Evolutionary conservation across 2,113 vertebrate species (phyloP), one percentile per base, ranked within the genome.

Genomic region (Carollia perspicillata): DNA sequence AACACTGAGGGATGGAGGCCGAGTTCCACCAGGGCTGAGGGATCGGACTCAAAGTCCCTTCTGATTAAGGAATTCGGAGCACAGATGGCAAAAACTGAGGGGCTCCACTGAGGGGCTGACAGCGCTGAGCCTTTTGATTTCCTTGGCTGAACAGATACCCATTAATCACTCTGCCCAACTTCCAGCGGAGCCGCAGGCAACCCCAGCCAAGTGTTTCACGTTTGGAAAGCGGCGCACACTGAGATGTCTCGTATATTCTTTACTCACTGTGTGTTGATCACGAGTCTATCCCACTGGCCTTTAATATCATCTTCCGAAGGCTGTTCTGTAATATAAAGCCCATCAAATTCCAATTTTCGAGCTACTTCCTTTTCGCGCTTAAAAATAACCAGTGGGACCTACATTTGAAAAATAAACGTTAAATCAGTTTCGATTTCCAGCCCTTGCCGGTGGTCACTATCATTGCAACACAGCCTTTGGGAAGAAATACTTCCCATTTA

Each of bases 281-380:
- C 99, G 8, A 99, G 99, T 97, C 99, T 98, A 97, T 99, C 99
- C 99, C 99, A 99, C 88, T 99, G 99, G 79, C 99, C 99, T 97
- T 99, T 99, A 93, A 99, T 99, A 96, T 99, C 99, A 65, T 99
- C 99, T 96, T 99, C 99, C 44, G 99, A 99, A 2, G 99, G 99
- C 71, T 99, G 99, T 91, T 99, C 99, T 44, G 99, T 99, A 94
- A 99, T 99, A 96, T 99, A 99, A 26, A 99, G 98, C 0, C 99
- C 99, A 95, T 99, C 99, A 97, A 99, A 99, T 96, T 99, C 99
- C 98, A 99, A 97, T 98, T 99, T 99, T 55, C 99, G 99, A 75
- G 99, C 99, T 47, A 99, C 99, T 97, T 99, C 99, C 90, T 99
- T 99, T 97, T 99, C 99, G 86, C 99, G 98, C 96, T 99, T 99